Percentiles rank a stretch among this genome's conserved stretches.
Evolutionary conservation across 2,113 vertebrate species (phyloP).

Genomic region (Cathartes aura): DNA sequence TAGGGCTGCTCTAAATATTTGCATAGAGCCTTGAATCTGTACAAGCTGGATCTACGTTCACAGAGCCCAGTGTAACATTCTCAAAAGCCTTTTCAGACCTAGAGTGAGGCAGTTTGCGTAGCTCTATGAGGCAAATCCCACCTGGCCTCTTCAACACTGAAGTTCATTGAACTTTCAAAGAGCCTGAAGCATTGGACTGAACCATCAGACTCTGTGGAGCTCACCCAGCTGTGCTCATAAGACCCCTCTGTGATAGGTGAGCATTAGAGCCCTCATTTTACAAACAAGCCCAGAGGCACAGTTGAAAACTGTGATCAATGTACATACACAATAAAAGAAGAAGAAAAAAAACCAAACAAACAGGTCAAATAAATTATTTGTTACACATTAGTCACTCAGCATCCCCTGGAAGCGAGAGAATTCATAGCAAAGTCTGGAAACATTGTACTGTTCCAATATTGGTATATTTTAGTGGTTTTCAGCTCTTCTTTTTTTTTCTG

Average conservation of each 20-base stretch:
- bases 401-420: neutral
- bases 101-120: neutral
- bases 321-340: neutral
- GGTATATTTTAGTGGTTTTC: neutral
- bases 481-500: neutral
- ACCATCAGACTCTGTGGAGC: neutral
- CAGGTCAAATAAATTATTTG: neutral
- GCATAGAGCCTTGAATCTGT: neutral
- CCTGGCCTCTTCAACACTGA: neutral
- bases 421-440: neutral
- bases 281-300: neutral
- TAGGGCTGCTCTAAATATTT: neutral
- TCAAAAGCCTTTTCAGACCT: neutral
- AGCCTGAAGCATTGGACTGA: neutral
- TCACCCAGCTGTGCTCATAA: neutral
- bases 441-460: neutral
- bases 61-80: neutral
- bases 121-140: neutral
- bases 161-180: neutral
- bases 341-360: neutral
- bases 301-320: neutral
- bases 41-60: neutral
- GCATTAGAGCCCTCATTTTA: neutral
- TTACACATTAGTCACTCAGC: neutral
- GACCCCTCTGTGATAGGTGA: neutral